Evolutionary conservation across 2,797 vertebrate genomes (phyloP), one percentile per base, ranked within the genome.

Genomic region (Leucoraja ocellata): DNA sequence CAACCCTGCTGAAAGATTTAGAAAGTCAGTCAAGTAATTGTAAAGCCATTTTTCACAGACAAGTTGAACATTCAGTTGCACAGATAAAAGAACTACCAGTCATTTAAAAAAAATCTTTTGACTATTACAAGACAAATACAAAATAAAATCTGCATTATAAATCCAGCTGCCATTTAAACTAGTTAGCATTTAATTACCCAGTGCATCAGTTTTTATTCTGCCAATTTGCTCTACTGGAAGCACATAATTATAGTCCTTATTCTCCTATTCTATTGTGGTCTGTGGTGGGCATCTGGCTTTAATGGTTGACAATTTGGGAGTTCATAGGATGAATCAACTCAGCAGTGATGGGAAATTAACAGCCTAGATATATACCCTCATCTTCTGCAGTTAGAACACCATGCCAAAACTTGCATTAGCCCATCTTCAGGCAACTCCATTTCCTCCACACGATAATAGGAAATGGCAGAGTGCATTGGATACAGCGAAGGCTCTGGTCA

Each of bases 141-240:
- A 68, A 88, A 88, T 68, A 88, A 65, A 88, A 88, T 88, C 84
- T 88, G n/a, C 14, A 68, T 65, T 68, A 65, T 88, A 68, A 63
- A 68, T 68, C n/a, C n/a, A 88, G 83, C 28, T 86, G 83, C 13
- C 16, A 32, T 61, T 88, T 32, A 36, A 65, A 88, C 16, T 65
- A 88, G 1, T 63, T 21, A 68, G n/a, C 84, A 88, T 88, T 88
- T 88, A 88, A 88, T 88, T 36, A 61, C 61, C 28, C 14, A 88
- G 61, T 65, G 84, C 61, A 32, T 16, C 84, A 32, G 28, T 21
- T 65, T 65, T 36, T 88, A 32, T 63, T 86, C 83, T 86, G 58
- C 54, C 25, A 25, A 63, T n/a, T 61, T 86, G 10, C 83, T 86
- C 58, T 4, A n/a, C 65, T 32, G 83, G 83, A 86, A 86, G 83